Evolutionary conservation across 1,140 invertebrate species (phyloP).

Genomic region (Paralvinella palmiformis): DNA sequence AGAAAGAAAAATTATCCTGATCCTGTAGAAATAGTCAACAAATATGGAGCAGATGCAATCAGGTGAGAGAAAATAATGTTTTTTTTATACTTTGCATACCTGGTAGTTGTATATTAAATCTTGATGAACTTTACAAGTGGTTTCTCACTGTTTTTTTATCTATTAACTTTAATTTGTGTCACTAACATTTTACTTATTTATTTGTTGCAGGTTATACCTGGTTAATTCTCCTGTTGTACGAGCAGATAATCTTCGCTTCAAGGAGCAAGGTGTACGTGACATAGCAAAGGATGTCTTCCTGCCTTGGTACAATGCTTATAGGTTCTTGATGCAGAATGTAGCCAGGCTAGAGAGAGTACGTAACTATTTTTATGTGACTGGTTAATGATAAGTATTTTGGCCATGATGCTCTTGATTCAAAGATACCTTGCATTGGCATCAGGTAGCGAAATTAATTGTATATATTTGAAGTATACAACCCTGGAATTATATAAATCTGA

Average conservation of each 20-base stretch:
- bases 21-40: conserved; percentile 81
- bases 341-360: conserved; percentile 68
- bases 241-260: conserved; percentile 93
- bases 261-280: conserved; percentile 93
- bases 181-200: no score
- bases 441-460: no score
- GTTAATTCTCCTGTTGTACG: conserved; percentile 97
- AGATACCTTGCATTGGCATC: no score
- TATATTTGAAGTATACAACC: no score
- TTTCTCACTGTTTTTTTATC: no score
- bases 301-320: conserved; percentile 98
- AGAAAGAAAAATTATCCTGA: conserved; percentile 98
- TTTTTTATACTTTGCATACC: neutral
- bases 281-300: conserved; percentile 96
- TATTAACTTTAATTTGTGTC: no score
- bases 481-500: no score
- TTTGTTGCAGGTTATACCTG: conserved; percentile 70
- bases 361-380: no score
- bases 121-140: neutral
- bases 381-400: no score
- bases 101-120: neutral
- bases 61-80: no score
- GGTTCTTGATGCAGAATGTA: conserved; percentile 79
- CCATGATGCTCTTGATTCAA: no score
- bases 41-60: conserved; percentile 95